These are phyloP conservation scores for Siniperca chuatsi DNA, from an alignment of 2,113 vertebrate species.

Conservation along the genomic window DNA sequence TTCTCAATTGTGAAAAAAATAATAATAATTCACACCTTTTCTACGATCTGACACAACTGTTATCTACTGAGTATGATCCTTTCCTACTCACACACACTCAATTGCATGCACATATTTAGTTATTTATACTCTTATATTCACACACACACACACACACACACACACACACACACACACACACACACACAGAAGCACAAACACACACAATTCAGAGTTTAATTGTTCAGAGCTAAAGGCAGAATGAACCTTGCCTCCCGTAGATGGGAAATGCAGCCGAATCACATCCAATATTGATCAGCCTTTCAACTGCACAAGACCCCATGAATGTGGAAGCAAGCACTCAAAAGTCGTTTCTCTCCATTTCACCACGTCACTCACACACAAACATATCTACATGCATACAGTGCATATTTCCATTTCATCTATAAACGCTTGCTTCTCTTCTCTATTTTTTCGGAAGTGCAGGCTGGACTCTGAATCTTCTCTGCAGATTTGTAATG, in stretches of 20 bases:
- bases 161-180: neutral
- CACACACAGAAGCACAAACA: neutral
- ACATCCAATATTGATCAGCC: slow-evolving; percentile 58
- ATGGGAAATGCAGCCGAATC: slow-evolving; percentile 35
- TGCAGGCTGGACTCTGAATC: slow-evolving; percentile 8
- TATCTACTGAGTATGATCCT: neutral
- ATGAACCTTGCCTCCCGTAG: slow-evolving; percentile 13
- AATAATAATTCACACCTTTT: no score
- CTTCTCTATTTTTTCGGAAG: slow-evolving; percentile 18
- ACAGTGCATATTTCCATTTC: slow-evolving; percentile 1
- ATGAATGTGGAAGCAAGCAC: slow-evolving; percentile 15
- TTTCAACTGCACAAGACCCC: slow-evolving; percentile 49
- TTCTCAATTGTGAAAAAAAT: no score
- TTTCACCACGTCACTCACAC: slow-evolving; percentile 2
- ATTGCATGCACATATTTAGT: neutral
- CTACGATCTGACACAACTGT: neutral
- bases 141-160: slow-evolving; percentile 12
- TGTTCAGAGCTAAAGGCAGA: slow-evolving; percentile 26
- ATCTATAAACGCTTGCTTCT: neutral
- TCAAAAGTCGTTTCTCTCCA: slow-evolving; percentile 7
- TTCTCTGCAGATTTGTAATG: neutral
- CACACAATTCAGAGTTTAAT: slow-evolving; percentile 32
- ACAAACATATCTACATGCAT: neutral
- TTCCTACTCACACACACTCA: neutral
- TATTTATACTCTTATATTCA: slow-evolving; percentile 7